Conservation (phyloP, 1,140 invertebrate species). For the Lordiphosa collinella region DNA sequence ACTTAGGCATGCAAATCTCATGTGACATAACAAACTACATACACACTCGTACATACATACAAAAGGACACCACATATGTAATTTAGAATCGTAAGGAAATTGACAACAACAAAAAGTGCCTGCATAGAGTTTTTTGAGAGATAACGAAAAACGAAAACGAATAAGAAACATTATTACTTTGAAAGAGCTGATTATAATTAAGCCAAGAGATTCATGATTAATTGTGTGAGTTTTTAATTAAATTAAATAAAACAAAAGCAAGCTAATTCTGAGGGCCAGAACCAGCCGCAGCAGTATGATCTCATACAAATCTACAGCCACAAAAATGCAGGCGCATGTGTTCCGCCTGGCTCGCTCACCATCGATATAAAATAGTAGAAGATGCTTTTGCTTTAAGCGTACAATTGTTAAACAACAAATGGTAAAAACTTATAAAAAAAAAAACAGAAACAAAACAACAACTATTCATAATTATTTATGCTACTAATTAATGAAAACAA, state of each 20-base stretch:
- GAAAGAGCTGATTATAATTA: constrained; percentile 49
- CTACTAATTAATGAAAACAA: constrained; percentile 66
- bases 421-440: constrained; percentile 8
- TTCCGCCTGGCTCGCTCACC: too few relatives aligned
- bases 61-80: constrained; percentile 11
- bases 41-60: constrained; percentile 3
- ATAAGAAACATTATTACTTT: constrained; percentile 22
- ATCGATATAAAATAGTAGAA: too few relatives aligned
- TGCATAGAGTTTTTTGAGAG: constrained; percentile 77
- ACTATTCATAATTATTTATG: constrained; percentile 66
- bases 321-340: constrained; percentile 1
- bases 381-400: constrained; percentile 24
- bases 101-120: constrained; percentile 89
- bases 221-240: constrained; percentile 25
- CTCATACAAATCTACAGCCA: constrained; percentile 56
- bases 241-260: constrained; percentile 5
- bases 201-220: constrained; percentile 8
- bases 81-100: constrained; percentile 79
- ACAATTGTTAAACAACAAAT: constrained; percentile 39
- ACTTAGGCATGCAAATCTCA: constrained; percentile 44
- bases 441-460: constrained; percentile 17
- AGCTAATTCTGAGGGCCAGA: constrained; percentile 3
- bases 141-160: constrained; percentile 32
- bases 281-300: constrained; percentile 43
- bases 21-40: constrained; percentile 35